Conservation (phyloP, 2,888 invertebrate genomes). For the Thera britannica region DNA sequence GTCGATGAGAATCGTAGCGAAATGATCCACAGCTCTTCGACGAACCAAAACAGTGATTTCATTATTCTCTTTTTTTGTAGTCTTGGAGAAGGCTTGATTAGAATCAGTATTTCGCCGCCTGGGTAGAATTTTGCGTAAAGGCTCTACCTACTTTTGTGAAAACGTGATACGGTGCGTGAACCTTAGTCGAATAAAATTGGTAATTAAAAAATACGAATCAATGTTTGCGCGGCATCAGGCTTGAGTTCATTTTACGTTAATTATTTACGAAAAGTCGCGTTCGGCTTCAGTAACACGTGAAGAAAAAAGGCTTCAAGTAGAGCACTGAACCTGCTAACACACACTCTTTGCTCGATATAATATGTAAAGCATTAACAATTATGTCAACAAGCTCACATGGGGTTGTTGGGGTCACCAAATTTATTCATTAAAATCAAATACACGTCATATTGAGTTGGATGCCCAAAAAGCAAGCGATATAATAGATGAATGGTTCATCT, state of each 20-base stretch:
- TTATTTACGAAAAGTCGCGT: not conserved
- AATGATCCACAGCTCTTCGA: conserved; percentile 26
- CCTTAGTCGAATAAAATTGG: conserved; percentile 6
- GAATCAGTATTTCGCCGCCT: conserved; percentile 26
- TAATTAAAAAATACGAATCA: conserved; percentile 6
- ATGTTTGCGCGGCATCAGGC: not conserved
- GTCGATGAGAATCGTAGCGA: conserved; percentile 21
- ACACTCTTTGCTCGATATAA: too few relatives aligned
- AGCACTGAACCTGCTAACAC: too few relatives aligned
- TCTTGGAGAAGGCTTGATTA: conserved; percentile 17
- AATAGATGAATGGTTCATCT: not conserved
- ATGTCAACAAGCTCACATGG: too few relatives aligned
- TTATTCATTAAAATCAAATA: too few relatives aligned
- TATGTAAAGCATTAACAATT: too few relatives aligned
- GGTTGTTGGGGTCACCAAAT: too few relatives aligned
- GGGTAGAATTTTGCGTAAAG: conserved; percentile 12
- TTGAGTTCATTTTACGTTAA: not conserved
- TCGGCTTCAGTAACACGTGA: too few relatives aligned
- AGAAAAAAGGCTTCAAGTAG: not conserved
- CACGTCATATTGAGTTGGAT: not conserved
- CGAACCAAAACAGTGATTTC: conserved; percentile 23
- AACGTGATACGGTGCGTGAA: conserved; percentile 10
- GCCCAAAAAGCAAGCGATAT: not conserved
- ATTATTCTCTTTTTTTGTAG: not conserved
- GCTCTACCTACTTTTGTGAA: not conserved